Percentiles rank a stretch among this genome's conserved stretches.
phyloP scores from a whole-genome alignment of 2,797 vertebrate species.

The Pteropus rufus region DNA sequence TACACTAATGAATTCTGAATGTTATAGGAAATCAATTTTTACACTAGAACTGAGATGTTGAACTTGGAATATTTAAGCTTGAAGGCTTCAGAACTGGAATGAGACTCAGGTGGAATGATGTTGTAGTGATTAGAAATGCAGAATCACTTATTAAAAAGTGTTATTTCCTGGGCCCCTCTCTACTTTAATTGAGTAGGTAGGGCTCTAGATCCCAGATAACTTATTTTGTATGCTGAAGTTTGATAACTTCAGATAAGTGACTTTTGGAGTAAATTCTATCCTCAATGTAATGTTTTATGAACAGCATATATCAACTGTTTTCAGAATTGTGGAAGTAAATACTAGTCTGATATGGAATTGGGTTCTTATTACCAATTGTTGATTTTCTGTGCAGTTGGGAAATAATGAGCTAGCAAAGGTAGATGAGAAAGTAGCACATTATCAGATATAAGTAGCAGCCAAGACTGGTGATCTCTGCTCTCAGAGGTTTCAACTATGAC shows the following conservation, averaged over 20 bases:
- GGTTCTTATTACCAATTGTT: background rate
- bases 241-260: background rate
- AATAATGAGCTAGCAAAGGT: background rate
- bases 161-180: background rate
- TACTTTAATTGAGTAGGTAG: background rate
- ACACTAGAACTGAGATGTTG: background rate
- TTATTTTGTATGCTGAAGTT: background rate
- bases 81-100: background rate
- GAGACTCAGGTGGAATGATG: background rate
- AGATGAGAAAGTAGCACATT: background rate
- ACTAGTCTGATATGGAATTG: background rate
- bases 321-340: slow-evolving; percentile 2
- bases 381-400: slow-evolving; percentile 4
- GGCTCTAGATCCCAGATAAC: background rate
- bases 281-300: background rate
- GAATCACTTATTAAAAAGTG: background rate
- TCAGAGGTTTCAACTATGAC: background rate
- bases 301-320: background rate
- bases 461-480: background rate
- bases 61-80: slow-evolving; percentile 11
- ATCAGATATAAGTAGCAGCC: background rate
- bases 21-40: background rate
- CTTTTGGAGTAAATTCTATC: background rate
- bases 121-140: background rate
- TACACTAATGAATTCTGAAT: background rate